These are phyloP conservation scores for Xestia ashworthii DNA, from an alignment of 2,888 invertebrate genomes.

Conservation along the genomic window DNA sequence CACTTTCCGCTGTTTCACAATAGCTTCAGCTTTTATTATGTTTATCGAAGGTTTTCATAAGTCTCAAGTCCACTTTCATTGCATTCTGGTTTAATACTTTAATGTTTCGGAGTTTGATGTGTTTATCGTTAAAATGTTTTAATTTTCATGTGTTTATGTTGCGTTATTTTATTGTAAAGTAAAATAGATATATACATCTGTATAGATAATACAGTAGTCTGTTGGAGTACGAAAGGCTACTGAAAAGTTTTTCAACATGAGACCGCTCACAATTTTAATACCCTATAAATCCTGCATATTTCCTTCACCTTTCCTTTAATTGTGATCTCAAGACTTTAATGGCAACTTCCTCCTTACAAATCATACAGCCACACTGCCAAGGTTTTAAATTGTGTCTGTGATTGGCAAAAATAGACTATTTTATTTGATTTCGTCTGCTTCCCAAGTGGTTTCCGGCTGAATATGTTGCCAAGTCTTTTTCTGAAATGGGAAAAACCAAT, in stretches of 20 bases:
- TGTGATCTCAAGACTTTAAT: not conserved
- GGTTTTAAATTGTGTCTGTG: constrained; percentile 56
- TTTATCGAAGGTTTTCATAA: constrained; percentile 61
- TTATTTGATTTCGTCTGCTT: constrained; percentile 57
- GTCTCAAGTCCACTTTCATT: constrained; percentile 45
- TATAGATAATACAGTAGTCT: not conserved
- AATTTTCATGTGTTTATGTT: constrained; percentile 13
- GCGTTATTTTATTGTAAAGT: constrained; percentile 1
- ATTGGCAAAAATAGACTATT: constrained; percentile 55
- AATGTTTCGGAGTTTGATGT: constrained; percentile 25
- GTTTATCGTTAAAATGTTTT: constrained; percentile 20
- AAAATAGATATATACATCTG: not conserved
- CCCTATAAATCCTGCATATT: not conserved
- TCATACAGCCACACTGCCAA: constrained; percentile 23
- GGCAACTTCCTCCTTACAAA: constrained; percentile 15
- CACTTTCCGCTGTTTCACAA: constrained; percentile 79
- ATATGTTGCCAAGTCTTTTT: constrained; percentile 56
- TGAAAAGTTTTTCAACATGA: not conserved
- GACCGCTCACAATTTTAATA: not conserved
- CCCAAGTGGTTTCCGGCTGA: constrained; percentile 45
- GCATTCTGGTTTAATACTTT: constrained; percentile 25
- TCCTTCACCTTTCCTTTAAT: not conserved
- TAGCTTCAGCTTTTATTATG: constrained; percentile 64
- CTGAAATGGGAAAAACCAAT: constrained; percentile 41
- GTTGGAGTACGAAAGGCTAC: not conserved